Conservation (phyloP, 2,113 vertebrate genomes). For the Elanus axillaris region DNA sequence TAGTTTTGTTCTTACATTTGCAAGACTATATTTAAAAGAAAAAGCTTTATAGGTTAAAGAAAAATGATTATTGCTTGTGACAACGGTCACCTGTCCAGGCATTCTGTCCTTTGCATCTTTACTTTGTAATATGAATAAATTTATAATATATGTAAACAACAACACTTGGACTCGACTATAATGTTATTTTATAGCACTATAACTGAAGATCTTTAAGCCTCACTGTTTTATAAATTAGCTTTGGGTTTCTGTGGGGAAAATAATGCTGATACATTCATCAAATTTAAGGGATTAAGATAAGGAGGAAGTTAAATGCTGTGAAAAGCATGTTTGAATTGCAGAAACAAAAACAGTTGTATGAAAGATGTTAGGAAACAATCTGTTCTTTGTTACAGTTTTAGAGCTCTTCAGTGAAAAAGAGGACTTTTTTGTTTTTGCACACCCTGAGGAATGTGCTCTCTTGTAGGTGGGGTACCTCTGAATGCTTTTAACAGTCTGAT, state of each 20-base stretch:
- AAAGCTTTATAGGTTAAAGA: neutral
- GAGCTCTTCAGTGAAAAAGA: neutral
- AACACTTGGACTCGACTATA: neutral
- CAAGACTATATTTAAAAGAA: neutral
- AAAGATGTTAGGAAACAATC: neutral
- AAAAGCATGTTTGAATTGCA: neutral
- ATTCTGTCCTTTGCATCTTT: neutral
- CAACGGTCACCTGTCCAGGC: neutral
- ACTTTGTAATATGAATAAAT: neutral
- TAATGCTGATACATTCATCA: neutral
- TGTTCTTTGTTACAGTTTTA: neutral
- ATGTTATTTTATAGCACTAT: neutral
- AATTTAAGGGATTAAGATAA: neutral
- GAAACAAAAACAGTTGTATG: neutral
- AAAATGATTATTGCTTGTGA: neutral
- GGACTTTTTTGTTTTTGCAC: neutral
- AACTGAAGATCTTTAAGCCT: neutral
- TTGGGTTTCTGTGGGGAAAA: neutral
- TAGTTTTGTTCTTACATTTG: neutral
- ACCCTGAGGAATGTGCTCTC: neutral
- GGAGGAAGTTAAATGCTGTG: neutral
- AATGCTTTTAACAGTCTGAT: neutral
- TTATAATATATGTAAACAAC: neutral
- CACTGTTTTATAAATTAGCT: neutral
- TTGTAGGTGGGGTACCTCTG: conserved; percentile 35